Evolutionary conservation across 2,797 vertebrate species (phyloP).

Genomic region (Spea hammondii): DNA sequence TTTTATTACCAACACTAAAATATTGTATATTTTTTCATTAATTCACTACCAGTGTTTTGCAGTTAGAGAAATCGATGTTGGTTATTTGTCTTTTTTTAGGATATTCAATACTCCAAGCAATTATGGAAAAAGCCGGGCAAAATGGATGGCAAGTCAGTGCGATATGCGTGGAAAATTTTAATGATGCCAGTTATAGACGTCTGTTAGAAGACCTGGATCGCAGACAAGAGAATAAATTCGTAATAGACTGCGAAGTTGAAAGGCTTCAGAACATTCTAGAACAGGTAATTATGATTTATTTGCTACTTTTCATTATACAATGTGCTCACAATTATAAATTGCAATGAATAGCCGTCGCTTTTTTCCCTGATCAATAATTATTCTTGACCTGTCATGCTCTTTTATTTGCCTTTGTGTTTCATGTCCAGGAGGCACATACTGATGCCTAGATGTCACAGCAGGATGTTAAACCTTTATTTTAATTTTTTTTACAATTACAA

Average conservation of each 20-base stretch:
- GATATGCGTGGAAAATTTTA: slow-evolving; percentile 97
- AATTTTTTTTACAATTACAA: no score
- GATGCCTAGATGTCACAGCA: no score
- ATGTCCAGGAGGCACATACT: no score
- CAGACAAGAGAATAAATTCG: slow-evolving; percentile 92
- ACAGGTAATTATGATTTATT: slow-evolving; percentile 74
- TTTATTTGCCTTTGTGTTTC: not conserved
- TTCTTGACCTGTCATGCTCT: no score
- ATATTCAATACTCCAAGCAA: slow-evolving; percentile 95
- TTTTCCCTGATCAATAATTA: no score
- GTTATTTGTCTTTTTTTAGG: slow-evolving; percentile 70
- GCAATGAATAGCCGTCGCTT: no score
- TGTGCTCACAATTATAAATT: no score
- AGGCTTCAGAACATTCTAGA: slow-evolving; percentile 92
- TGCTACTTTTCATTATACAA: not conserved
- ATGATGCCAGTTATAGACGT: slow-evolving; percentile 86
- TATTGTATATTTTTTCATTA: not conserved
- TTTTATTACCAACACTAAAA: not conserved
- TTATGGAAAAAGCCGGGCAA: slow-evolving; percentile 96
- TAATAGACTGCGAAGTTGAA: slow-evolving; percentile 95
- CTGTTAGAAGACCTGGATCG: slow-evolving; percentile 91
- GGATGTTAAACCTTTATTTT: no score
- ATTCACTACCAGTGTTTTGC: not conserved
- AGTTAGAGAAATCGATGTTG: not conserved
- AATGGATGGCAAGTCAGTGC: slow-evolving; percentile 97